A percentile compares a stretch with the other conserved stretches of the same genome.
phyloP scores from a whole-genome alignment of 2,797 vertebrate species.

The Enteromius radiatus region DNA sequence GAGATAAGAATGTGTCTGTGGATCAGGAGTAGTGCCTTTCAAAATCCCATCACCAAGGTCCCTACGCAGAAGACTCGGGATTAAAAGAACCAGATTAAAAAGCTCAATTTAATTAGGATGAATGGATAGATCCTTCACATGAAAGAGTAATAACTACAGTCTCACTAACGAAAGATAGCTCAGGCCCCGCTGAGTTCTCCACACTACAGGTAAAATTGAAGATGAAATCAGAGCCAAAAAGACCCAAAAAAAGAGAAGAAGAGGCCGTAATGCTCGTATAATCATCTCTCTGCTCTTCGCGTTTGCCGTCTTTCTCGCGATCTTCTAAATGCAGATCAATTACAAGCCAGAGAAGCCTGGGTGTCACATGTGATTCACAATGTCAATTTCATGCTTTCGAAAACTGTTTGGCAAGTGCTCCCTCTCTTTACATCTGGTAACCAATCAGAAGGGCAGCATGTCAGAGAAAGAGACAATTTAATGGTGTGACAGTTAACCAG shows the following conservation, averaged over 20 bases:
- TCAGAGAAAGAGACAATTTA: conserved; percentile 86
- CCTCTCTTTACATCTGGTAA: conserved; percentile 98
- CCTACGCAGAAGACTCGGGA: conserved; percentile 82
- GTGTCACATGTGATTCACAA: conserved; percentile 99
- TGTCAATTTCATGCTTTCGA: conserved; percentile 98
- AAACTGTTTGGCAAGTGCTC: conserved; percentile 94
- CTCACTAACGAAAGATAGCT: conserved; percentile 81
- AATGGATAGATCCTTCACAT: conserved; percentile 83
- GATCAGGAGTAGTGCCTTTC: conserved; percentile 83
- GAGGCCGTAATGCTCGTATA: conserved; percentile 45
- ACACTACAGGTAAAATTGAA: conserved; percentile 82
- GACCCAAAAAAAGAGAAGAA: conserved; percentile 26
- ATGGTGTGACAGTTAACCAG: conserved; percentile 94
- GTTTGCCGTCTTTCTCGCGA: conserved; percentile 71
- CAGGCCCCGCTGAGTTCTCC: conserved; percentile 73
- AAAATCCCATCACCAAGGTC: conserved; percentile 82
- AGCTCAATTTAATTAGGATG: conserved; percentile 86
- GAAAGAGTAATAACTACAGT: conserved; percentile 83
- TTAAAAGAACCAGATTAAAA: conserved; percentile 85
- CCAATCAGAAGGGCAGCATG: conserved; percentile 92
- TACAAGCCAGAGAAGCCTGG: conserved; percentile 89
- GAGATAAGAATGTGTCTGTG: conserved; percentile 80
- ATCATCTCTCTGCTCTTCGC: conserved; percentile 55
- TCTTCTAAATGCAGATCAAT: conserved; percentile 92
- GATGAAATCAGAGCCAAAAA: conserved; percentile 78